Base-by-base conservation (phyloP, 2,888 invertebrate genomes). In the Nemapogon koenigi region DNA sequence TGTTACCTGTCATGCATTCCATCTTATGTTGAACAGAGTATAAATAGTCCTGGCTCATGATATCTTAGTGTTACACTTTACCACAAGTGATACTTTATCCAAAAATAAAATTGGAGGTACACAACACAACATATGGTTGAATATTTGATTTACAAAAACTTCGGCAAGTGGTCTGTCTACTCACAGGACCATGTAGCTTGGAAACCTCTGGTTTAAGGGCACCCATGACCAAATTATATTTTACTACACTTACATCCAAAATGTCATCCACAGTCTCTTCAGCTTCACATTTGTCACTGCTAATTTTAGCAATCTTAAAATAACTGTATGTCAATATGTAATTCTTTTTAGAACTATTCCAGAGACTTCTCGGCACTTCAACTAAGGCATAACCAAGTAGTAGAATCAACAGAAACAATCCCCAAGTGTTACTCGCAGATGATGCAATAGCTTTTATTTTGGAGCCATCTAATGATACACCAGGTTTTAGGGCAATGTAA, bases 351-450 rank as follows among this genome's bases (percentile, higher is more conserved):
- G 94, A 90, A 50, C 89, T 88, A 56, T 94, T 89, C 96, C 97
- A 99, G 27, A 97, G 72, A 46, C 88, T 89, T 41, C 97, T 84
- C 1, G 92, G 94, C 2, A 99, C 92, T 73, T 98, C 97, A 0
- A 99, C 97, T 39, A 99, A 81, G 0, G 98, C 97, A 69, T 98
- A 97, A 17, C 92, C 85, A 14, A 99, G 83, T 44, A 99, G 79
- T 15, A 99, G 75, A 32, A 99, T 94, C 33, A 99, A 78, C 18
- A 99, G 78, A 62, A 98, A 96, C 37, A 99, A 78, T 40, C 99
- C 99, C 99, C 99, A 99, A 0, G 99, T 99, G 62, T 99, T 99
- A 56, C 97, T 97, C 2, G 99, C 98, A 11, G 97, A 95, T 3
- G 98, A 95, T 16, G 97, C 94, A 48, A 99, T 96, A 0, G 96